Evolutionary conservation across 1,140 invertebrate species (phyloP), one percentile per base, ranked within the genome.

Genomic region (Neodiprion pinetum): DNA sequence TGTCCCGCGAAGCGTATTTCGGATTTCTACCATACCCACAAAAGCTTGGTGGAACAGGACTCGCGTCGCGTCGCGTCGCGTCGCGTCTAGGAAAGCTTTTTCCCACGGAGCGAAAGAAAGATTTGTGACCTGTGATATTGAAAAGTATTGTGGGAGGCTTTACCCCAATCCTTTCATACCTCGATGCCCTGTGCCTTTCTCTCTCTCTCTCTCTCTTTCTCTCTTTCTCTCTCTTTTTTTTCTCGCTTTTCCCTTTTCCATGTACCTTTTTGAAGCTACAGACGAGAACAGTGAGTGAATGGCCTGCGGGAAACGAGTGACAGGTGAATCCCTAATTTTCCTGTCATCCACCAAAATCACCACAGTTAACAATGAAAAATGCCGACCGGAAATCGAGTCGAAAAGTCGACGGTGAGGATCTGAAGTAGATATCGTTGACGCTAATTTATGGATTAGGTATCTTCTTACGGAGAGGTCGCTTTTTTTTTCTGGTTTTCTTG

Each of bases 1-100:
- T 75, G 75, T 78, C 73, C 70, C 68, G 66, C 73, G 70, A 78
- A 78, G 69, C 73, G 75, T 78, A 77, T 78, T 73, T 65, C 61
- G 75, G 12, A 74, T 74, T 72, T 76, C 76, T 71, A 67, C 61
- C 70, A 11, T 49, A 50, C 21, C 73, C 47, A 69, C 53, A 69
- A 23, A 69, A 69, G 21, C 21, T 12, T 11, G 40, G 67, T 11
- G 68, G 68, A 23, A 14, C 3, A 21, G 47, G 7, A 66, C 11
- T 11, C 11, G 7, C 47, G 68, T 12, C 11, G 12, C 68, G 47
- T 12, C 11, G 68, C 21, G n/a, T 8, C n/a, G n/a, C 68, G 47
- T 12, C 11, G 68, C 21, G n/a, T 8, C n/a, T 8, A 61, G 53
- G 53, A 28, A 14, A 17, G 67, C 70, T 78, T 61, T 71, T 70